These are phyloP conservation scores for Acestrorhynchus altus DNA, from an alignment of 2,797 vertebrate genomes.

Conservation along the genomic window DNA sequence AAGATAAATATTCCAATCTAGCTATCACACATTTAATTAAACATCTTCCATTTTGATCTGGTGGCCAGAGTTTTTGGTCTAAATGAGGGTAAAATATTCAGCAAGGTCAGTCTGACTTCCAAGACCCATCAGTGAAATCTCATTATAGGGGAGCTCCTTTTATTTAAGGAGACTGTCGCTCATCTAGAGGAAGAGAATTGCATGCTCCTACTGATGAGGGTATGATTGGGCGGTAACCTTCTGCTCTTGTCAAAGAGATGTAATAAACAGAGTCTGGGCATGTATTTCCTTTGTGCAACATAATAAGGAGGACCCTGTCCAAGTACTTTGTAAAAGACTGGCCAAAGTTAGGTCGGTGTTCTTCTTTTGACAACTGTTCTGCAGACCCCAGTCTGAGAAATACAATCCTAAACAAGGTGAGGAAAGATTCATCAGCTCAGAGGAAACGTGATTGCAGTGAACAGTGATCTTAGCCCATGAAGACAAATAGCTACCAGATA, in stretches of 20 bases:
- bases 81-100: slow-evolving; percentile 71
- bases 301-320: background rate
- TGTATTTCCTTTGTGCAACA: background rate
- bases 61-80: slow-evolving; percentile 63
- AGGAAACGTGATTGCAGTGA: too few species aligned
- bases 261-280: background rate
- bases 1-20: slow-evolving; percentile 71
- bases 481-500: too few species aligned
- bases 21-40: slow-evolving; percentile 73
- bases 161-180: slow-evolving; percentile 68
- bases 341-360: too few species aligned
- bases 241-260: slow-evolving; percentile 1
- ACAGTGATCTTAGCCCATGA: too few species aligned
- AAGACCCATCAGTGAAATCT: slow-evolving; percentile 72
- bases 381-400: too few species aligned
- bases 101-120: slow-evolving; percentile 70
- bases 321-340: background rate
- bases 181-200: slow-evolving; percentile 66
- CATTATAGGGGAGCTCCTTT: slow-evolving; percentile 69
- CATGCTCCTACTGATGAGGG: slow-evolving; percentile 64
- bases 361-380: too few species aligned
- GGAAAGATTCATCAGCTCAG: too few species aligned
- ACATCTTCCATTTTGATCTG: slow-evolving; percentile 65
- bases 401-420: too few species aligned
- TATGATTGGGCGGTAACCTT: background rate